These are phyloP conservation scores for Corvus cornix DNA, from an alignment of 2,113 vertebrate genomes.

Conservation along the genomic window DNA sequence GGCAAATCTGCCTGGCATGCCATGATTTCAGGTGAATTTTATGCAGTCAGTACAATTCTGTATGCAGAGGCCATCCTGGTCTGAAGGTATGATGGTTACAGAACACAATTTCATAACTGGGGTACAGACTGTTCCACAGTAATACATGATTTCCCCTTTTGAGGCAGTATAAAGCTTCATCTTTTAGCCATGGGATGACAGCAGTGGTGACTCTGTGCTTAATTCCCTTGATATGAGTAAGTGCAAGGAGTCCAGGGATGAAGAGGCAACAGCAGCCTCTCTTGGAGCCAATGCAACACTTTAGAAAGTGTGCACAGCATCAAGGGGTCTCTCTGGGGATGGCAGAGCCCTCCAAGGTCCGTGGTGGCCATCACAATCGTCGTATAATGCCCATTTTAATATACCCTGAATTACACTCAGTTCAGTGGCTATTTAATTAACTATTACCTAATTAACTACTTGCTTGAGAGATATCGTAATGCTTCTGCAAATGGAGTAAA, in stretches of 20 bases:
- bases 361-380: not conserved
- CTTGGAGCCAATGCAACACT: not conserved
- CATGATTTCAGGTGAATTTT: not conserved
- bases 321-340: not conserved
- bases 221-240: not conserved
- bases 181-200: not conserved
- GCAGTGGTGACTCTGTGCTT: not conserved
- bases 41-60: not conserved
- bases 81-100: not conserved
- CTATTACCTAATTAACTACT: not conserved
- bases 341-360: not conserved
- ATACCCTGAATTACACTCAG: not conserved
- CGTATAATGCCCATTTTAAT: not conserved
- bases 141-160: not conserved
- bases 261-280: not conserved
- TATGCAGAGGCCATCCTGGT: not conserved
- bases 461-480: not conserved
- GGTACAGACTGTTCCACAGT: not conserved
- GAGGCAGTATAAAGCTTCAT: not conserved
- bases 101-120: not conserved
- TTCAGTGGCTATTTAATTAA: constrained; percentile 1
- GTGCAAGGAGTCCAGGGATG: not conserved
- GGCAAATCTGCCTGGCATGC: not conserved
- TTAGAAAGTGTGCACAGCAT: not conserved
- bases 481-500: not conserved